phyloP scores from a whole-genome alignment of 1,140 invertebrate species.

The Carposina sasakii region DNA sequence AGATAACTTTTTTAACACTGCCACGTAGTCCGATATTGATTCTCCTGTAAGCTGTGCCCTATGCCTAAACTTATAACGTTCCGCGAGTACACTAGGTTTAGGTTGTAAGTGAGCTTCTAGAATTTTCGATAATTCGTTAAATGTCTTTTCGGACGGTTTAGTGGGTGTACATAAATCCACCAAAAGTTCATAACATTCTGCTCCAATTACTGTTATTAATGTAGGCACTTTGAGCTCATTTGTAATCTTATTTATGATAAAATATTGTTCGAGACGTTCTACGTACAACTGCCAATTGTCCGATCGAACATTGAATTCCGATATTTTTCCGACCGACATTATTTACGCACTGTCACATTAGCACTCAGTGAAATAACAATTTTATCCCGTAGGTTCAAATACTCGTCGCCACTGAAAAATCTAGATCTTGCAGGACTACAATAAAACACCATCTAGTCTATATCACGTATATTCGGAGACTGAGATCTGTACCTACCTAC shows the following conservation, averaged over 20 bases:
- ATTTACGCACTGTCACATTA: too few species aligned
- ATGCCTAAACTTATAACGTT: slow-evolving; percentile 36
- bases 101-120: slow-evolving; percentile 5
- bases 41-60: slow-evolving; percentile 16
- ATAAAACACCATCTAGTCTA: too few species aligned
- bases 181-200: slow-evolving; percentile 7
- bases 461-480: too few species aligned
- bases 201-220: slow-evolving; percentile 24
- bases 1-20: slow-evolving; percentile 21
- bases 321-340: too few species aligned
- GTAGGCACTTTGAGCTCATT: neutral
- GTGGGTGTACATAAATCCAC: slow-evolving; percentile 7
- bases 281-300: neutral
- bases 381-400: too few species aligned
- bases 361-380: too few species aligned
- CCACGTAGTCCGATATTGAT: slow-evolving; percentile 19
- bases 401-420: too few species aligned
- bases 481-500: too few species aligned
- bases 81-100: slow-evolving; percentile 10
- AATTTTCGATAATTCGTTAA: neutral
- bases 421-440: too few species aligned
- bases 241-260: neutral
- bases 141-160: neutral
- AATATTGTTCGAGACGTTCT: slow-evolving; percentile 3
- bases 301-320: too few species aligned